Base-by-base conservation (phyloP, 2,888 invertebrate genomes). In the Seladonia tumulorum region DNA sequence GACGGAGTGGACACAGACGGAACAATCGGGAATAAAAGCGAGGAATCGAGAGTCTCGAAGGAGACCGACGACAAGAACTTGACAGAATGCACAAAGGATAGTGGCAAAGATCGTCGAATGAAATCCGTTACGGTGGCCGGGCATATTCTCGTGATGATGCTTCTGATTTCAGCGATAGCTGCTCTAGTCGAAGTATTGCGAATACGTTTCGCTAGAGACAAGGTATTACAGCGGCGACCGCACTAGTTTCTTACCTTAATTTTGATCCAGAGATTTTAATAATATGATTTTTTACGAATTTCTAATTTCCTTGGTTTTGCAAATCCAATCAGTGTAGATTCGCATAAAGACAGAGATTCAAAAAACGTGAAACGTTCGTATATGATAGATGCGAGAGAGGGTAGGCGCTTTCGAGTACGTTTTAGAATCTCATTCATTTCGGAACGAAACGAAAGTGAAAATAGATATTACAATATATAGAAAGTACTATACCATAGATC, bases 171-270 rank as follows among this genome's bases (percentile, higher is more conserved):
- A 35, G 91, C 93, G 57, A 90, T 94, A 47, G 92, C 92, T 12
- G 94, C 94, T 68, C 87, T 94, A 74, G 91, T 94, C 81, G 94
- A 94, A 90, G 93, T 93, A 70, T 83, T 94, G 63, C 90, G 92
- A 81, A 92, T 93, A 83, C 92, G 93, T 80, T 92, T 94, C 86
- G 91, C 91, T 86, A 91, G 88, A 82, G 90, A 92, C 60, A 92
- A 93, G 93, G 93, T 93, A 93, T 81, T 85, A 83, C 76, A 81
- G 82, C 85, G 85, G 63, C 79, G 85, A 79, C 79, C 75, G 60
- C 85, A 73, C 53, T 78, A 71, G 70, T 79, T 73, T 73, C 70
- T 82, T 76, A 76, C 35, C 47, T 47, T 77, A 71, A 63, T 42
- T 53, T 76, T 79, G 57, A 53, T 79, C 63, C 25, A 81, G 66